Conservation (phyloP, 1,140 invertebrate species). For the Globodera rostochiensis region DNA sequence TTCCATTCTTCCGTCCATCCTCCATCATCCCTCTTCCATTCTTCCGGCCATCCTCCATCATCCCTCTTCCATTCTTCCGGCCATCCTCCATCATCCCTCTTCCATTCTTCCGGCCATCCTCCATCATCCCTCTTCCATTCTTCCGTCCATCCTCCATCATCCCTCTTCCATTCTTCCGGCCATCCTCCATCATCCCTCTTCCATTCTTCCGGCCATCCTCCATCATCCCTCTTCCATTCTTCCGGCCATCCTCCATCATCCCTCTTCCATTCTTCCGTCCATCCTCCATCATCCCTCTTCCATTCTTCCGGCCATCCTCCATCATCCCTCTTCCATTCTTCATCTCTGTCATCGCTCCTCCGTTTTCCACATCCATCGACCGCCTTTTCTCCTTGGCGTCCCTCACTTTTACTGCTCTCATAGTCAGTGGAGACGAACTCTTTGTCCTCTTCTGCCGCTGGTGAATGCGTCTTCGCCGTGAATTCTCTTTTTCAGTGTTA, state of each 20-base stretch:
- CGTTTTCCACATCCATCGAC: background rate
- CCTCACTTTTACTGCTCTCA: background rate
- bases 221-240: background rate
- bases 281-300: no score
- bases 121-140: background rate
- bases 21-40: no score
- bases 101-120: no score
- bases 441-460: background rate
- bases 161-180: no score
- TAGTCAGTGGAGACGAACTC: slow-evolving; percentile 3
- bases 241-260: no score
- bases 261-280: no score
- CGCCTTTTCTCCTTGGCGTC: background rate
- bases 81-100: background rate
- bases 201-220: background rate
- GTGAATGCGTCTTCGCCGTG: background rate
- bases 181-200: no score
- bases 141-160: no score
- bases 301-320: background rate
- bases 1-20: no score
- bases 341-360: background rate
- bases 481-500: background rate
- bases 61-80: no score
- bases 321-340: no score
- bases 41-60: no score